Percentiles rank a stretch among this genome's conserved stretches.
These are phyloP conservation scores for Drosophila silvestris DNA, from an alignment of 2,888 invertebrate species.

Conservation along the genomic window DNA sequence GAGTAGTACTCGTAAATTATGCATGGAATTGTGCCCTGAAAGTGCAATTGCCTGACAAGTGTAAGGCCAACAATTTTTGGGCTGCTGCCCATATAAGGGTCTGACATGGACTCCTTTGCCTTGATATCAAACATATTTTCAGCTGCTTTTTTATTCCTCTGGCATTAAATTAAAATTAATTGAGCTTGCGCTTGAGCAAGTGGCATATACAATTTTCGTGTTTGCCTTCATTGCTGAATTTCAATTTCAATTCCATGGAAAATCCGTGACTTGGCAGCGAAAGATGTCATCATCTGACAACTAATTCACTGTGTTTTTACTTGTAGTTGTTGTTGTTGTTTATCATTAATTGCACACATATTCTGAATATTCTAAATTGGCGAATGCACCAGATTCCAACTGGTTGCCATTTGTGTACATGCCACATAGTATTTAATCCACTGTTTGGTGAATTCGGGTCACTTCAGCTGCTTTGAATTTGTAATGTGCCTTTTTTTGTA, in stretches of 20 bases:
- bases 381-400: slow-evolving; percentile 64
- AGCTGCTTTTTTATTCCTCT: slow-evolving; percentile 16
- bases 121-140: slow-evolving; percentile 43
- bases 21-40: slow-evolving; percentile 59
- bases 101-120: slow-evolving; percentile 61
- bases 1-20: slow-evolving; percentile 27
- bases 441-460: slow-evolving; percentile 43
- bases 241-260: slow-evolving; percentile 75
- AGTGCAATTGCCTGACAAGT: slow-evolving; percentile 64
- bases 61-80: slow-evolving; percentile 31
- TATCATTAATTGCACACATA: slow-evolving; percentile 28
- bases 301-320: slow-evolving; percentile 1
- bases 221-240: slow-evolving; percentile 52
- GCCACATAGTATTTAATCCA: slow-evolving; percentile 28
- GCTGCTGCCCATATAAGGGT: slow-evolving; percentile 64
- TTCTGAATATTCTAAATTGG: slow-evolving; percentile 54
- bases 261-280: slow-evolving; percentile 55
- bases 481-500: slow-evolving; percentile 22
- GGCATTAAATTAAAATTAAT: slow-evolving; percentile 75
- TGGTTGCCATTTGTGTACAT: slow-evolving; percentile 39
- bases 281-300: slow-evolving; percentile 65
- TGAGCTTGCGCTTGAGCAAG: slow-evolving; percentile 50
- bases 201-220: slow-evolving; percentile 65
- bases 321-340: not conserved
- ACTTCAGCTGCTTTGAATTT: slow-evolving; percentile 56